Base-by-base conservation (phyloP, 1,140 invertebrate genomes). In the Trinorchestia longiramus region DNA sequence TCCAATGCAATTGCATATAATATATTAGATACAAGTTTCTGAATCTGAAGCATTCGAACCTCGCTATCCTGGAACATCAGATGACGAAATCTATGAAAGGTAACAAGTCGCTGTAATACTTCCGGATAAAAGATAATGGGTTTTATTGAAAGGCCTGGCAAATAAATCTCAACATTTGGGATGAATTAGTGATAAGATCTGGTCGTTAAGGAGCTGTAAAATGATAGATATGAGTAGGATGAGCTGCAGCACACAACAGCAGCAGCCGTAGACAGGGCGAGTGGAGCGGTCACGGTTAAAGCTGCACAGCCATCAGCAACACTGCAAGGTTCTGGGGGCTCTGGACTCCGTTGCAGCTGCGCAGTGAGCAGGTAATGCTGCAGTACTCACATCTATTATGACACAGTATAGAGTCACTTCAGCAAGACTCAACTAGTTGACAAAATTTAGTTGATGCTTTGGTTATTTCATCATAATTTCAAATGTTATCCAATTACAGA, bases 211-310 rank as follows among this genome's bases (percentile, higher is more conserved):
- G 47, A 53, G 47, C 47, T 19, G 47, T 6, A 53, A 53, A 8
- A 53, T 53, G 43, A 94, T 43, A 43, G 40, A 42, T 45, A 94
- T 28, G 19, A 94, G 92, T 11, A 94, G 19, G 92, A 94, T 19
- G 40, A 94, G 92, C 43, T 17, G 92, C 92, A 47, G 92, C 92
- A n/a, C n/a, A n/a, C n/a, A 47, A 23, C 43, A 94, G 92, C 92
- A 94, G 43, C 92, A 94, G 43, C 43, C 92, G 44, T 47, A 44
- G 43, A 44, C 92, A 92, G 92, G 40, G 92, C 4, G 43, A 43
- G 43, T 43, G 92, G 92, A 94, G 92, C 92, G 92, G 92, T 94
- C 92, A 94, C 36, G 43, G 92, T 94, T 94, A 94, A 94, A 94
- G 92, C 92, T 94, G 92, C 92, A 94, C 92, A 42, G 36, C 43